These are phyloP conservation scores for Carapus acus DNA, from an alignment of 2,797 vertebrate species.

Conservation along the genomic window DNA sequence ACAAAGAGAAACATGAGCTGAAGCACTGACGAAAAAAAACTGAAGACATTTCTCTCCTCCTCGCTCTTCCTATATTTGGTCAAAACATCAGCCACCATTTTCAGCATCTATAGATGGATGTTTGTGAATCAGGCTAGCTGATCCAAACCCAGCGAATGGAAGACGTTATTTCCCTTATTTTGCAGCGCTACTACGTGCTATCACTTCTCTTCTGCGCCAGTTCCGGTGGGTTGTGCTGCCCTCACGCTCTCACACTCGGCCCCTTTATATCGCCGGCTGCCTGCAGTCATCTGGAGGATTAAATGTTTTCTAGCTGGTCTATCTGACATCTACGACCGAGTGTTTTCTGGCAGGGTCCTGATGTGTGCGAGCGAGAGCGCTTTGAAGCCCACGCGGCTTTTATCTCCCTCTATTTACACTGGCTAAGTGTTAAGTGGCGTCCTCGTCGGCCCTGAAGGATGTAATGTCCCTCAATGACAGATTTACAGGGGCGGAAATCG, in stretches of 20 bases:
- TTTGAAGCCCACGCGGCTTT: slow-evolving; percentile 62
- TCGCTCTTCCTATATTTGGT: not conserved
- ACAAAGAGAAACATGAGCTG: not conserved
- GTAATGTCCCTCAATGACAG: slow-evolving; percentile 48
- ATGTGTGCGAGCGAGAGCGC: slow-evolving; percentile 40
- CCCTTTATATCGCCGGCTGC: slow-evolving; percentile 17
- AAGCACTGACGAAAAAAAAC: no score
- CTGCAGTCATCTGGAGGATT: slow-evolving; percentile 47
- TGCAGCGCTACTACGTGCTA: no score
- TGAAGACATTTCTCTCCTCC: no score
- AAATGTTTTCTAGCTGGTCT: slow-evolving; percentile 52
- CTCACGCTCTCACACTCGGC: slow-evolving; percentile 15
- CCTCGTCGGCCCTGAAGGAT: slow-evolving; percentile 55
- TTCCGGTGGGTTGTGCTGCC: no score
- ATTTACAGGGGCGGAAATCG: slow-evolving; percentile 55
- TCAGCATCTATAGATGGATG: no score
- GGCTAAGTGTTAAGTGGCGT: slow-evolving; percentile 65
- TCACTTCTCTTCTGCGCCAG: no score
- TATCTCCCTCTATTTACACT: slow-evolving; percentile 61
- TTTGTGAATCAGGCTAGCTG: no score
- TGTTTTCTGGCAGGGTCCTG: slow-evolving; percentile 51
- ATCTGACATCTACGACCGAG: slow-evolving; percentile 44
- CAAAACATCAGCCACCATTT: no score
- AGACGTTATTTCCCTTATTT: no score
- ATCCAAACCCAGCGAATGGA: no score